Evolutionary conservation across 2,888 invertebrate species (phyloP).

Genomic region (Tenodera sinensis): DNA sequence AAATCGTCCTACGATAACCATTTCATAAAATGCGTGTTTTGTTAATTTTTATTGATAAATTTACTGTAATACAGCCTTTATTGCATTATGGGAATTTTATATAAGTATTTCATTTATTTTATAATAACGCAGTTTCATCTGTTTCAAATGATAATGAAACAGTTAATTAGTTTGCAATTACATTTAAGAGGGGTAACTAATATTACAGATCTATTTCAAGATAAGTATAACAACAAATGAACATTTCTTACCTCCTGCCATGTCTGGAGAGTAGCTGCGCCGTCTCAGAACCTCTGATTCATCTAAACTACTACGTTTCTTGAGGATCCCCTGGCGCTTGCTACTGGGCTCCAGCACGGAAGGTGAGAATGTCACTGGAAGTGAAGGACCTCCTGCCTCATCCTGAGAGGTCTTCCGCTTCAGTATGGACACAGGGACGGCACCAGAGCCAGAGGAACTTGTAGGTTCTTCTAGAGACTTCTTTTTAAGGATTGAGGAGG

Average conservation of each 20-base stretch:
- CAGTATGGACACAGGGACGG: conserved; percentile 53
- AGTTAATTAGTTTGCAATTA: too few relatives aligned
- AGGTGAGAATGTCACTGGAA: conserved; percentile 75
- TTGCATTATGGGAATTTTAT: too few relatives aligned
- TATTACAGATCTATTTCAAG: too few relatives aligned
- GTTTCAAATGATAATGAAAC: too few relatives aligned
- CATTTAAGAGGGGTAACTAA: too few relatives aligned
- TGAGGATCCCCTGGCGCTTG: conserved; percentile 71
- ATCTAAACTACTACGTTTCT: conserved; percentile 78
- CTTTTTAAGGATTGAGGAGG: conserved; percentile 63
- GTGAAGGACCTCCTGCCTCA: conserved; percentile 50
- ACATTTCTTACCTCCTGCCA: conserved; percentile 35
- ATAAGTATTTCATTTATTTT: too few relatives aligned
- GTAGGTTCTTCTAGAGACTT: conserved; percentile 54
- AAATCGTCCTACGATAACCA: too few relatives aligned
- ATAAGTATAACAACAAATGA: too few relatives aligned
- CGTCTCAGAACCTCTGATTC: conserved; percentile 68
- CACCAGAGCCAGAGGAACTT: conserved; percentile 20
- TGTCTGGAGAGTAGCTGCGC: conserved; percentile 67
- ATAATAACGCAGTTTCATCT: too few relatives aligned
- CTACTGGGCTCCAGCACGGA: conserved; percentile 61
- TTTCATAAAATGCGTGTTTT: too few relatives aligned
- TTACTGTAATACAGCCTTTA: too few relatives aligned
- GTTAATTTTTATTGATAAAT: too few relatives aligned
- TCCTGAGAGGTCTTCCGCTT: conserved; percentile 54